A percentile compares a stretch with the other conserved stretches of the same genome.
Conservation (phyloP, 2,888 invertebrate species). For the Ariolimax columbianus region DNA sequence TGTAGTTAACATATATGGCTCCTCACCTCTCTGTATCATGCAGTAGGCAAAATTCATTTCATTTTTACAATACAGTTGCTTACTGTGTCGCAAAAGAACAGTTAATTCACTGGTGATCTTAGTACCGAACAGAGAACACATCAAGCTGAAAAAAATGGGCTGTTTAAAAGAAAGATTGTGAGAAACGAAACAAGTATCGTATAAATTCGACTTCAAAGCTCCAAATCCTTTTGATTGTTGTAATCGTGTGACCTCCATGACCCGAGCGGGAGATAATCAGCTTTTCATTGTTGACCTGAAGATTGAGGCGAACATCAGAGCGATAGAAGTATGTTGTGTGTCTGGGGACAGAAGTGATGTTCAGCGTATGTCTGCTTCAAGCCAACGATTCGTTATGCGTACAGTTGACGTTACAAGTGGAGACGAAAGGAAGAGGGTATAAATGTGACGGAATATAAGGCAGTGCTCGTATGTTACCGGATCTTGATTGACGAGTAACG, state of each 20-base stretch:
- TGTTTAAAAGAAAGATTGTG: neutral
- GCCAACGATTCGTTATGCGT: neutral
- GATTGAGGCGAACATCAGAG: neutral
- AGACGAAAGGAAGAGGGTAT: neutral
- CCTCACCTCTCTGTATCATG: no score
- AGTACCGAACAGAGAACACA: no score
- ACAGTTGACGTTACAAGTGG: neutral
- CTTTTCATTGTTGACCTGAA: slow-evolving; percentile 1
- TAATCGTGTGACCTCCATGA: slow-evolving; percentile 11
- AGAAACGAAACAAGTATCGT: neutral
- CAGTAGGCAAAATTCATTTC: no score
- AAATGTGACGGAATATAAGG: no score
- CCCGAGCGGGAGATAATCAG: neutral
- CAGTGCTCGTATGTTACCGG: no score
- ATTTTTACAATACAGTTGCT: no score
- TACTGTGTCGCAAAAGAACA: no score
- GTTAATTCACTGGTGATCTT: no score
- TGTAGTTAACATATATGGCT: no score
- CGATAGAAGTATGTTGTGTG: neutral
- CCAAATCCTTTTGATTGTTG: neutral
- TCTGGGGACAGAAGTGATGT: neutral
- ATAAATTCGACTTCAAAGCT: neutral
- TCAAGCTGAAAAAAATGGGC: neutral
- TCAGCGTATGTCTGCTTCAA: neutral
- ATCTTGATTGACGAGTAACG: no score